These are phyloP conservation scores for Lordiphosa fenestrarum DNA, from an alignment of 2,888 invertebrate species.

Conservation along the genomic window DNA sequence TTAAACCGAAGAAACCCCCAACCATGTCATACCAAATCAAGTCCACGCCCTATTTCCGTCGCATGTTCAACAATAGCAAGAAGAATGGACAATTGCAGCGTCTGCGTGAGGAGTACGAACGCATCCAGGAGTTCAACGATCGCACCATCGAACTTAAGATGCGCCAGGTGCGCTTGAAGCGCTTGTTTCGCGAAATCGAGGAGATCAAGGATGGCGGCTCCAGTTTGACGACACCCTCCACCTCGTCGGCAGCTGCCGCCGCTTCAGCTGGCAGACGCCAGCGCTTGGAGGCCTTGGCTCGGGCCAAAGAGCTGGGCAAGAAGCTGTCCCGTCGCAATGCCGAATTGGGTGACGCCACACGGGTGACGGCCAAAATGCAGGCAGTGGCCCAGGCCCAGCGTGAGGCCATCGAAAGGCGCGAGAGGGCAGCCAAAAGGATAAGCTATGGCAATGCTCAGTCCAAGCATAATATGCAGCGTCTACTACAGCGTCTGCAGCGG, in stretches of 20 bases:
- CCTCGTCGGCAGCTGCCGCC: slow-evolving; percentile 8
- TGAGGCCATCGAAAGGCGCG: slow-evolving; percentile 41
- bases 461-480: slow-evolving; percentile 58
- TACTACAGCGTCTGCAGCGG: slow-evolving; percentile 27
- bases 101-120: slow-evolving; percentile 72
- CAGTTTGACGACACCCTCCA: not conserved
- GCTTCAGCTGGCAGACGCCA: slow-evolving; percentile 2
- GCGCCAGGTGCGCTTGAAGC: slow-evolving; percentile 69
- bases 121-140: slow-evolving; percentile 68
- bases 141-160: slow-evolving; percentile 70
- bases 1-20: not conserved
- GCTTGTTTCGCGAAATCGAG: slow-evolving; percentile 70
- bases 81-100: slow-evolving; percentile 68
- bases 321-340: slow-evolving; percentile 65
- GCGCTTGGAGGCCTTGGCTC: slow-evolving; percentile 52
- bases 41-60: slow-evolving; percentile 64
- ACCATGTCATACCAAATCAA: slow-evolving; percentile 70
- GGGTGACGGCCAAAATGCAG: slow-evolving; percentile 38
- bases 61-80: slow-evolving; percentile 59
- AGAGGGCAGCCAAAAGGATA: slow-evolving; percentile 53
- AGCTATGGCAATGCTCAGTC: slow-evolving; percentile 71
- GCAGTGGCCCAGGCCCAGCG: slow-evolving; percentile 35
- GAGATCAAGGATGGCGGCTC: slow-evolving; percentile 49
- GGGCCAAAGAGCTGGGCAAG: slow-evolving; percentile 60
- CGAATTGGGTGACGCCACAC: slow-evolving; percentile 31